phyloP scores from a whole-genome alignment of 2,888 invertebrate genomes.

The Plutella xylostella region DNA sequence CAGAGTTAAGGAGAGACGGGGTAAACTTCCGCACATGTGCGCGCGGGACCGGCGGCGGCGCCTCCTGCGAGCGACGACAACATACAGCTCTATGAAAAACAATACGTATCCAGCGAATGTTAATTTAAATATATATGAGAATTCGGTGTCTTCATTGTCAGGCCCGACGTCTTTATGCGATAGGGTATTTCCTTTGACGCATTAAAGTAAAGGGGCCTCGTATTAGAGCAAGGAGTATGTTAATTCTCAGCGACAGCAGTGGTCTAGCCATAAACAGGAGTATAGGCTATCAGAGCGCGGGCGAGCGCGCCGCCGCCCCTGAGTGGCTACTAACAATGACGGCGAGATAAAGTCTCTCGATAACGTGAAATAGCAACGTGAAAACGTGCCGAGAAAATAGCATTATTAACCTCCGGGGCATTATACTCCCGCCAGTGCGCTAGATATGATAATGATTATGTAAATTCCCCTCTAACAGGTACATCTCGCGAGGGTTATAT shows the following conservation, averaged over 20 bases:
- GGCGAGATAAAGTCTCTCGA: constrained; percentile 64
- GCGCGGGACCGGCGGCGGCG: constrained; percentile 39
- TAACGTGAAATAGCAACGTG: constrained; percentile 66
- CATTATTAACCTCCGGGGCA: constrained; percentile 69
- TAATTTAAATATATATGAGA: too few species aligned
- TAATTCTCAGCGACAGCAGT: not conserved
- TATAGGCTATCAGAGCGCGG: too few species aligned
- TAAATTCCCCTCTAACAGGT: constrained; percentile 67
- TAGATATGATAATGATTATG: constrained; percentile 72
- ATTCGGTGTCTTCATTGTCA: too few species aligned
- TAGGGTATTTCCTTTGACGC: too few species aligned
- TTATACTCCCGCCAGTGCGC: constrained; percentile 68
- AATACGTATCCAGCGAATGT: not conserved
- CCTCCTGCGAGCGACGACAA: not conserved
- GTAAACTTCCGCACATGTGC: constrained; percentile 59
- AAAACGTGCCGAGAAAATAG: constrained; percentile 70
- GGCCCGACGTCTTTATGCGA: too few species aligned
- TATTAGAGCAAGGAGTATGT: constrained; percentile 1
- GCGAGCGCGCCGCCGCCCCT: constrained; percentile 43
- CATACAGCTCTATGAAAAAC: not conserved
- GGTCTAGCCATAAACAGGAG: constrained; percentile 16
- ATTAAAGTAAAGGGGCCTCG: too few species aligned
- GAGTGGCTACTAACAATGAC: constrained; percentile 65
- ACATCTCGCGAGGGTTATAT: constrained; percentile 65
- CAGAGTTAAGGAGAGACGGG: constrained; percentile 47